Base-by-base conservation (phyloP, 2,888 invertebrate species). In the Thera obeliscata region DNA sequence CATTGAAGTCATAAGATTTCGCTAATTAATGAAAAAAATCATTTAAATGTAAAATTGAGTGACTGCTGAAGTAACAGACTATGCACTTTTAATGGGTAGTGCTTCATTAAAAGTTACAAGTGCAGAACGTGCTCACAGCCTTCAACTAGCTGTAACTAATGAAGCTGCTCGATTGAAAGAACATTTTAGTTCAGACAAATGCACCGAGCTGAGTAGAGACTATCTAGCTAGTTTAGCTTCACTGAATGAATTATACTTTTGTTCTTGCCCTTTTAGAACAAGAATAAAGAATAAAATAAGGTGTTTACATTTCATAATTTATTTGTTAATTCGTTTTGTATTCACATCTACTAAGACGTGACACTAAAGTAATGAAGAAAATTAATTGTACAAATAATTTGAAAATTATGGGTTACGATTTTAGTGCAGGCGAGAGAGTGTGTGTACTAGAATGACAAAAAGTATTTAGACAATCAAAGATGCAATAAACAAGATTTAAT, bases 121-220 rank as follows among this genome's bases (percentile, higher is more conserved):
- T 73, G 67, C 70, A 70, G 71, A 77, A 75, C 71, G 73, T 71
- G 74, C 67, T 73, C 71, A 75, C 74, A 70, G 72, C 74, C 67
- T 79, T 72, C 74, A 78, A 74, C 71, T 74, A 67, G 64, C 75
- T 75, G 76, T 73, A 65, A 76, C 73, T 78, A 81, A 80, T 78
- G 69, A 69, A 67, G 54, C 67, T 60, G 64, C 50, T 66, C 52
- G 72, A 71, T 74, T 72, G 68, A 74, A 70, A 67, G 68, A 62
- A 66, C 64, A 69, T 71, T 76, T 72, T 54, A 73, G 56, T 62
- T 62, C 72, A 67, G 70, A 67, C 55, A 54, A 63, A 64, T 64
- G 61, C 54, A 65, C 55, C 50, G 50, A 70, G 33, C 49, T 12
- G 41, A 46, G 35, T 49, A 61, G 22, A 49, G 60, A 56, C 56